phyloP scores from a whole-genome alignment of 2,113 vertebrate genomes.

The Malaclemys terrapin region DNA sequence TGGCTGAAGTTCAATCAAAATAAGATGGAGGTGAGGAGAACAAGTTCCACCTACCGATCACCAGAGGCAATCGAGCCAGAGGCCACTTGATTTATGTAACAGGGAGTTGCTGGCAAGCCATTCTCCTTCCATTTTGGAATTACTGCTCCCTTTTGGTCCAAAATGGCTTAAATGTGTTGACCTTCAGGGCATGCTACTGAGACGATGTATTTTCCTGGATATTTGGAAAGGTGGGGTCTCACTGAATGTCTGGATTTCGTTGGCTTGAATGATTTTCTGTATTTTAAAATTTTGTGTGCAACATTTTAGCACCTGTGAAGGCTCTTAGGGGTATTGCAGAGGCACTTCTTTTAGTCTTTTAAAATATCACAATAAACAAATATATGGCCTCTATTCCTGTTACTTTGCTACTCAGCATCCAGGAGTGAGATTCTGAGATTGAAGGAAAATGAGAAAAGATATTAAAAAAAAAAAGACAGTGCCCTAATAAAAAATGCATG shows the following conservation, averaged over 20 bases:
- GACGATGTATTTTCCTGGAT: neutral
- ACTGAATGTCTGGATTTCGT: neutral
- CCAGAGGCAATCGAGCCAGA: neutral
- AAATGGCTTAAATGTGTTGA: neutral
- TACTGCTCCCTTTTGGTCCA: neutral
- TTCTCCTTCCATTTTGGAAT: neutral
- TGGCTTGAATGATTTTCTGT: neutral
- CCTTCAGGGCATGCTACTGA: neutral
- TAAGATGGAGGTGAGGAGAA: neutral
- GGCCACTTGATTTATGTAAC: neutral
- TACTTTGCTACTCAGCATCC: neutral
- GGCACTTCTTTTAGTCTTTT: neutral
- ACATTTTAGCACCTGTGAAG: neutral
- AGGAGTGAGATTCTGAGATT: neutral
- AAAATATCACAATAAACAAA: neutral
- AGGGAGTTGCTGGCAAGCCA: neutral
- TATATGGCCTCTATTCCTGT: neutral
- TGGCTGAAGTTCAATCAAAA: neutral
- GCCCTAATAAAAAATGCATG: neutral
- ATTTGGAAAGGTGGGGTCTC: neutral
- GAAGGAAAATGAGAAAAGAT: neutral
- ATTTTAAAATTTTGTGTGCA: neutral
- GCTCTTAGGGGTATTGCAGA: neutral
- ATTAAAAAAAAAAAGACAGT: fast-evolving
- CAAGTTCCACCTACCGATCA: neutral